Conservation (phyloP, 1,140 invertebrate genomes). For the Micrasema minimum region DNA sequence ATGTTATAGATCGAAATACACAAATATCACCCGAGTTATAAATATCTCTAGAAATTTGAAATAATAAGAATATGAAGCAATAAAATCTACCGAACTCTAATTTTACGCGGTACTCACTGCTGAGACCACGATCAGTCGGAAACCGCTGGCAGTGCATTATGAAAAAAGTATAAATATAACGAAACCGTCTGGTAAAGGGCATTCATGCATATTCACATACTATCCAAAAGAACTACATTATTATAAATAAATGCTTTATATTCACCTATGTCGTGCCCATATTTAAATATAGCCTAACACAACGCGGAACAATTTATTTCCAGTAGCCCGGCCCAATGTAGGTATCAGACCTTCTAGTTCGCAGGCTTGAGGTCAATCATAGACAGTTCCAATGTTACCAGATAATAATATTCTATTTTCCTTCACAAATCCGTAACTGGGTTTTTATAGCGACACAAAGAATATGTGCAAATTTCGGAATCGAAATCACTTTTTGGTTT, state of each 20-base stretch:
- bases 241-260: slow-evolving; percentile 43
- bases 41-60: slow-evolving; percentile 40
- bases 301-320: slow-evolving; percentile 43
- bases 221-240: slow-evolving; percentile 19
- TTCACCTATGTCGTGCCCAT: slow-evolving; percentile 47
- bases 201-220: slow-evolving; percentile 26
- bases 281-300: slow-evolving; percentile 44
- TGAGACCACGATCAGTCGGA: slow-evolving; percentile 16
- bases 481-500: too few relatives aligned
- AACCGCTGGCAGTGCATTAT: slow-evolving; percentile 42
- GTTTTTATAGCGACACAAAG: not conserved
- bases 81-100: slow-evolving; percentile 44
- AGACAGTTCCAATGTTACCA: slow-evolving; percentile 44
- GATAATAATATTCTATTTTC: slow-evolving; percentile 16
- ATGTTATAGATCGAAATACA: slow-evolving; percentile 24
- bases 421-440: slow-evolving; percentile 22
- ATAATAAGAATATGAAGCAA: slow-evolving; percentile 46
- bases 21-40: slow-evolving; percentile 44
- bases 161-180: slow-evolving; percentile 43
- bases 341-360: slow-evolving; percentile 40
- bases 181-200: slow-evolving; percentile 33
- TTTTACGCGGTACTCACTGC: slow-evolving; percentile 39
- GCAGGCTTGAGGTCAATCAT: slow-evolving; percentile 45
- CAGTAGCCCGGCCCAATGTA: slow-evolving; percentile 45
- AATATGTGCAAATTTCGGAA: too few relatives aligned